These are phyloP conservation scores for Oncorhynchus tshawytscha DNA, from an alignment of 2,113 vertebrate species.

Conservation along the genomic window DNA sequence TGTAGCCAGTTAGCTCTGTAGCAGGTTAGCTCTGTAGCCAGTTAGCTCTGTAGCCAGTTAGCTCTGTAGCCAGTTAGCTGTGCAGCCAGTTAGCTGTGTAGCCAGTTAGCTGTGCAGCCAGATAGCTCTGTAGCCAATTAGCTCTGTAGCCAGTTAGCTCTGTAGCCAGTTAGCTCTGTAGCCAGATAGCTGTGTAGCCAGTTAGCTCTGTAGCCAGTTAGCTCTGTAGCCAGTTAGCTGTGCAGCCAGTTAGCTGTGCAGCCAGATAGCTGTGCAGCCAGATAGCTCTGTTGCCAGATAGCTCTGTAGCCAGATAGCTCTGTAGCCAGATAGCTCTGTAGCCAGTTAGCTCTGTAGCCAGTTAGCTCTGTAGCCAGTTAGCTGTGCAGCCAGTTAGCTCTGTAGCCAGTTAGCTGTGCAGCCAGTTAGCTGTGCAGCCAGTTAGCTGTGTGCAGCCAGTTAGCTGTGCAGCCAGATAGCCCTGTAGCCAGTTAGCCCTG, in stretches of 20 bases:
- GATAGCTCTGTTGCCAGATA: neutral
- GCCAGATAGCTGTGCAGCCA: neutral
- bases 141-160: slow-evolving; percentile 34
- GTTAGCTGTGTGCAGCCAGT: neutral
- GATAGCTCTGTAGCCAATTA: no score
- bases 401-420: neutral
- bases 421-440: slow-evolving; percentile 68
- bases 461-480: no score
- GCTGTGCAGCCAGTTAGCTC: slow-evolving; percentile 69
- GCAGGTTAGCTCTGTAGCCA: slow-evolving; percentile 68
- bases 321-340: slow-evolving; percentile 43
- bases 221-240: slow-evolving; percentile 61
- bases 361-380: slow-evolving; percentile 1
- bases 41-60: slow-evolving; percentile 62
- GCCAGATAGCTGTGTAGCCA: neutral
- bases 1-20: neutral
- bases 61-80: no score
- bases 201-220: slow-evolving; percentile 68
- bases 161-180: slow-evolving; percentile 36
- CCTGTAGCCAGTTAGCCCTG: no score
- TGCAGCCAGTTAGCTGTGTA: no score
- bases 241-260: neutral
- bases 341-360: no score
- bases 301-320: slow-evolving; percentile 70
- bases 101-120: no score